These are phyloP conservation scores for Monochamus alternatus DNA, from an alignment of 2,888 invertebrate genomes.

Conservation along the genomic window DNA sequence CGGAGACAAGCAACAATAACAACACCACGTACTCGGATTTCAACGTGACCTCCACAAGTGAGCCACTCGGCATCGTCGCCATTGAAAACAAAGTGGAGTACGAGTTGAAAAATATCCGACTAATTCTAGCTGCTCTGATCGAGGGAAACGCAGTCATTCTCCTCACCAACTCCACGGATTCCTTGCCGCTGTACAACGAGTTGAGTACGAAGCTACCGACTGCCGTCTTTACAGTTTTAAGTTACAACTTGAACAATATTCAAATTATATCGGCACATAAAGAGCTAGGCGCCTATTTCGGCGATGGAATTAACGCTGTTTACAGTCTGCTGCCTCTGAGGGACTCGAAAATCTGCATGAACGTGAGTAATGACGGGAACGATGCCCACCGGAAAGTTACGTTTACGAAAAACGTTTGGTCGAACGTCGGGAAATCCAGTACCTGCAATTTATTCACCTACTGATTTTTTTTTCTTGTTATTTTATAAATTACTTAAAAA, in stretches of 20 bases:
- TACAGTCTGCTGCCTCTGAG: slow-evolving; percentile 41
- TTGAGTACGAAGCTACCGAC: slow-evolving; percentile 55
- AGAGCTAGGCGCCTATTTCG: slow-evolving; percentile 53
- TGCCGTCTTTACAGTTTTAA: slow-evolving; percentile 54
- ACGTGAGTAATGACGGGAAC: slow-evolving; percentile 46
- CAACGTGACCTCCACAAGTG: slow-evolving; percentile 52
- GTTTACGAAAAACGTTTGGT: slow-evolving; percentile 63
- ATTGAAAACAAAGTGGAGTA: slow-evolving; percentile 51
- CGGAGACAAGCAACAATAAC: slow-evolving; percentile 18
- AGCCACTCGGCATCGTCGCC: slow-evolving; percentile 61
- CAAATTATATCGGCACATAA: slow-evolving; percentile 53
- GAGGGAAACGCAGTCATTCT: slow-evolving; percentile 65
- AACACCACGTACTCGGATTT: slow-evolving; percentile 38
- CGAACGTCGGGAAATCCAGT: slow-evolving; percentile 62
- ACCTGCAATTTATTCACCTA: slow-evolving; percentile 48
- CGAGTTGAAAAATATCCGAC: slow-evolving; percentile 45
- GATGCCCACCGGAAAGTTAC: slow-evolving; percentile 54
- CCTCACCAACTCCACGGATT: slow-evolving; percentile 46
- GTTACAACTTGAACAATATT: slow-evolving; percentile 48
- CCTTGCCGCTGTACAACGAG: slow-evolving; percentile 50
- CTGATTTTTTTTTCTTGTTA: background rate
- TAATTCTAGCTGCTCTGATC: slow-evolving; percentile 60
- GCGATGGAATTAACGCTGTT: slow-evolving; percentile 42
- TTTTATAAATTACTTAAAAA: background rate
- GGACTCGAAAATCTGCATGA: slow-evolving; percentile 51